Percentiles rank a stretch among this genome's conserved stretches.
Evolutionary conservation across 2,888 invertebrate species (phyloP).

Genomic region (Acheta domesticus): DNA sequence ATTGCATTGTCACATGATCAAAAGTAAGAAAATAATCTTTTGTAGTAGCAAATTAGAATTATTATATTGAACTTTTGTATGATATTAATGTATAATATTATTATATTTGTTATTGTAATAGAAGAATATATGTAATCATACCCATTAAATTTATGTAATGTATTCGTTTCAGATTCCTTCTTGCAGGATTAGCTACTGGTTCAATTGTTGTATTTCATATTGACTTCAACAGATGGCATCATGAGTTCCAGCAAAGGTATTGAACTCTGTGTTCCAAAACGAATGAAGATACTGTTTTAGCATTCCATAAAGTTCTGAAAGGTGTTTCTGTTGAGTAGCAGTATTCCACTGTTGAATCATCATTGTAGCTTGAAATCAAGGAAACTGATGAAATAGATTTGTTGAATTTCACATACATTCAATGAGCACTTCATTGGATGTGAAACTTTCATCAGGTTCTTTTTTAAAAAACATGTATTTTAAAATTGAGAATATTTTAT

Average conservation of each 20-base stretch:
- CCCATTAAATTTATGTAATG: background rate
- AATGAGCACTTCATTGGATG: background rate
- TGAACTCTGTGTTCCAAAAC: constrained; percentile 47
- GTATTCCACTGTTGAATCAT: constrained; percentile 23
- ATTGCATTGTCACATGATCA: constrained; percentile 97
- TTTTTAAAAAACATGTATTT: constrained; percentile 18
- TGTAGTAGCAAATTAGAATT: background rate
- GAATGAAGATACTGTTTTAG: constrained; percentile 18
- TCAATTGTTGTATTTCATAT: constrained; percentile 99
- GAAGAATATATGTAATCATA: background rate
- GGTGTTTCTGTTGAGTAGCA: constrained; percentile 18
- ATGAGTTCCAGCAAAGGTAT: constrained; percentile 92
- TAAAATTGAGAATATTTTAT: constrained; percentile 20
- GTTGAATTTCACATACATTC: constrained; percentile 22
- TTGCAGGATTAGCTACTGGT: constrained; percentile 95
- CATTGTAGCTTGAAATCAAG: constrained; percentile 4
- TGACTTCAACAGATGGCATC: constrained; percentile 98
- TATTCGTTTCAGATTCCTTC: constrained; percentile 73
- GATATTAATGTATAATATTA: background rate
- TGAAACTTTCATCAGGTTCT: constrained; percentile 21
- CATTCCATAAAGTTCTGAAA: constrained; percentile 4
- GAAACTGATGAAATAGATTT: constrained; percentile 22
- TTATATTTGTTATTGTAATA: background rate
- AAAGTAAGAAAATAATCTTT: constrained; percentile 65
- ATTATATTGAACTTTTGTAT: background rate